Percentiles rank a stretch among this genome's conserved stretches.
Conservation (phyloP, 2,797 vertebrate genomes). For the Notamacropus eugenii region DNA sequence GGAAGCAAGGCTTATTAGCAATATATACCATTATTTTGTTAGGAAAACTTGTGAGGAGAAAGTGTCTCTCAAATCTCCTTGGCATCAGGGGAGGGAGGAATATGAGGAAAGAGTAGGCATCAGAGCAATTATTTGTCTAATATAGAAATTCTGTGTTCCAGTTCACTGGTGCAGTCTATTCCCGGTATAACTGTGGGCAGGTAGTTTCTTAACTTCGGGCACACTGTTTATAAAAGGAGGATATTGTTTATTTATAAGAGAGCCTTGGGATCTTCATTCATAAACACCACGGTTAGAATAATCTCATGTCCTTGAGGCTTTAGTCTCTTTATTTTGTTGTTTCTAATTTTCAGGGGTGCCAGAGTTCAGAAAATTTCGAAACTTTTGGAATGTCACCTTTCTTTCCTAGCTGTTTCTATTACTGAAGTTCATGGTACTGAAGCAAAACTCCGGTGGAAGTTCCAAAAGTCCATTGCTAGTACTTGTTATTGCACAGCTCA, state of each 20-base stretch:
- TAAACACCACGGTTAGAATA: conserved; percentile 1
- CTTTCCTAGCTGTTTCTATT: neutral
- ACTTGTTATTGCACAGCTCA: neutral
- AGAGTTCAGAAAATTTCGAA: neutral
- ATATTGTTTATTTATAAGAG: conserved; percentile 47
- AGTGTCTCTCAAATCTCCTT: neutral
- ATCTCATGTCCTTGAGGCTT: conserved; percentile 28
- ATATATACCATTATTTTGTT: neutral
- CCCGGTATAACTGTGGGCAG: conserved; percentile 9
- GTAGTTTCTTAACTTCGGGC: conserved; percentile 7
- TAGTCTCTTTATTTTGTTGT: neutral
- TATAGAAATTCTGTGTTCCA: neutral
- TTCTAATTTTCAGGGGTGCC: neutral
- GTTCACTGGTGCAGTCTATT: neutral
- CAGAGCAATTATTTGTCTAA: neutral
- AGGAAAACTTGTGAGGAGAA: neutral
- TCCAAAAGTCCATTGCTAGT: neutral
- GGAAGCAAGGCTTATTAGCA: neutral
- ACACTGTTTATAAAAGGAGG: neutral
- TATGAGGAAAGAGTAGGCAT: neutral
- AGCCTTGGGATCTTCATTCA: conserved; percentile 36
- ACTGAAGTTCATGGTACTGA: neutral
- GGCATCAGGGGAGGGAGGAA: neutral
- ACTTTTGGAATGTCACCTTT: neutral
- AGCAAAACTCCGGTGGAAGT: neutral